Conservation (phyloP, 2,888 invertebrate species). For the Mythimna pallens region DNA sequence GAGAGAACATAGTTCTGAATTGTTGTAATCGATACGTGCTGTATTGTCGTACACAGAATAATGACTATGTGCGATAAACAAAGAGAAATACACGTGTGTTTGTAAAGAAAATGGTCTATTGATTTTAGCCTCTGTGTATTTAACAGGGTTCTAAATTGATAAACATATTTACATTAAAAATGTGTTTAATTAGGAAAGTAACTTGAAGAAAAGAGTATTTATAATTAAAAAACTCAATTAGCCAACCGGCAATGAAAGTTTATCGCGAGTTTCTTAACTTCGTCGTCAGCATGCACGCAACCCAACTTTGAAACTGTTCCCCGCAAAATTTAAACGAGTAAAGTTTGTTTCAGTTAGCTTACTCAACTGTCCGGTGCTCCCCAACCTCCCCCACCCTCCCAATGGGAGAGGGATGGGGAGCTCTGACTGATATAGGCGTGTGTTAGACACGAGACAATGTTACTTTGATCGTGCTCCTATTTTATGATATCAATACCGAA, state of each 20-base stretch:
- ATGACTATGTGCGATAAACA: conserved; percentile 1
- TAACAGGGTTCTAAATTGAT: neutral
- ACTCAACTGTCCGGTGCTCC: conserved; percentile 83
- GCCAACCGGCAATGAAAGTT: conserved; percentile 79
- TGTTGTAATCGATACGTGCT: conserved; percentile 6
- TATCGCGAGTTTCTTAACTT: conserved; percentile 79
- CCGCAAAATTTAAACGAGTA: conserved; percentile 90
- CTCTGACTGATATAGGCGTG: conserved; percentile 78
- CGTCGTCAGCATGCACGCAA: conserved; percentile 82
- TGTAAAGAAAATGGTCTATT: neutral
- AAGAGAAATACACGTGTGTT: neutral
- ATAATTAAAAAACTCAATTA: conserved; percentile 81
- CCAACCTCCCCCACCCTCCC: conserved; percentile 58
- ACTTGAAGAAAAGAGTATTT: conserved; percentile 59
- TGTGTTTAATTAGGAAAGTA: neutral
- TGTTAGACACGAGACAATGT: conserved; percentile 79
- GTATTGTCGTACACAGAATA: neutral
- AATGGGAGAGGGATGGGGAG: conserved; percentile 59
- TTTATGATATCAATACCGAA: conserved; percentile 71
- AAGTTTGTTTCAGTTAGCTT: conserved; percentile 88
- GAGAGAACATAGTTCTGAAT: conserved; percentile 27
- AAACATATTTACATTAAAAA: neutral
- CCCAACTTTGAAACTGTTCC: conserved; percentile 78
- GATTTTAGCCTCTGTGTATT: neutral
- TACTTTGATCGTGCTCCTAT: conserved; percentile 76